These are phyloP conservation scores for Hylaeus volcanicus DNA, from an alignment of 1,140 invertebrate species.

Conservation along the genomic window DNA sequence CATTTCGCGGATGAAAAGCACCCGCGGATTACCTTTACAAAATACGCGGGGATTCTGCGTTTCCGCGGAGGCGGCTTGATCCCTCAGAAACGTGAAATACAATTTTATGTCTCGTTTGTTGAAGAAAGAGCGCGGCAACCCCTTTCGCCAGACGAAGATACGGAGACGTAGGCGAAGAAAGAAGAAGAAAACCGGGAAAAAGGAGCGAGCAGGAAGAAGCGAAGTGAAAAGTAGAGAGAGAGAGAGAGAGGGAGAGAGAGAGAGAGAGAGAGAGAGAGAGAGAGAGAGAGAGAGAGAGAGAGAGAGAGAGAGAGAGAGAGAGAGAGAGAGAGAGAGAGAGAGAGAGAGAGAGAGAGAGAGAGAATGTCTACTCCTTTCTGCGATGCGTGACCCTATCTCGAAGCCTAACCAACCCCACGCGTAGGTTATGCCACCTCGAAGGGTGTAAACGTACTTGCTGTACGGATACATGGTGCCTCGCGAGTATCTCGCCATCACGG, in stretches of 20 bases:
- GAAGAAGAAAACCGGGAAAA: neutral
- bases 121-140: constrained; percentile 30
- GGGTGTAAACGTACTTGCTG: constrained; percentile 56
- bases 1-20: constrained; percentile 62
- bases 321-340: neutral
- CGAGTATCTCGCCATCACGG: too few species aligned
- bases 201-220: neutral
- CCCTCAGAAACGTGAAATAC: constrained; percentile 46
- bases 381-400: constrained; percentile 14
- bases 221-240: neutral
- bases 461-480: constrained; percentile 41
- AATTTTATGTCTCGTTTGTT: constrained; percentile 54
- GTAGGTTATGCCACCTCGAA: constrained; percentile 33
- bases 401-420: constrained; percentile 34
- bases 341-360: neutral
- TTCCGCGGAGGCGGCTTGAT: constrained; percentile 39
- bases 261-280: neutral
- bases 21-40: constrained; percentile 62
- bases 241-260: neutral
- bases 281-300: neutral
- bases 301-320: neutral
- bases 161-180: neutral
- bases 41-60: constrained; percentile 52
- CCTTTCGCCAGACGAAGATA: constrained; percentile 12
- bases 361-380: constrained; percentile 34